phyloP scores from a whole-genome alignment of 2,888 invertebrate species.

The Athetis lepigone region DNA sequence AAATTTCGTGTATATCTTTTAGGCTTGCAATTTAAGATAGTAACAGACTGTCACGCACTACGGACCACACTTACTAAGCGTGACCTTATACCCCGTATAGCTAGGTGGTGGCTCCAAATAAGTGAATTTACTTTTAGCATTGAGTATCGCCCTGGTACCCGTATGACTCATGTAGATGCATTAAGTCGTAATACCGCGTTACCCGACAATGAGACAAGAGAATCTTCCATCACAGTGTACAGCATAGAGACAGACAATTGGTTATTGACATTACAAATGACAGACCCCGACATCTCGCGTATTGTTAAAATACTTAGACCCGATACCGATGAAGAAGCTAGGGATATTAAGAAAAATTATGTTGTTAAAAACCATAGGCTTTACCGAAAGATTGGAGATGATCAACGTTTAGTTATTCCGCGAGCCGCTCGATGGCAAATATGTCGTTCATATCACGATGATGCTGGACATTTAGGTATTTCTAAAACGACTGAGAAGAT shows the following conservation, averaged over 20 bases:
- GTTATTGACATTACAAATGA: too few relatives aligned
- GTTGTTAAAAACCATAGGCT: background rate
- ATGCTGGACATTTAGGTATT: slow-evolving; percentile 22
- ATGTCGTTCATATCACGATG: slow-evolving; percentile 14
- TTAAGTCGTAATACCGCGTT: too few relatives aligned
- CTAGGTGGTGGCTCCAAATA: background rate
- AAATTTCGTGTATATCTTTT: background rate
- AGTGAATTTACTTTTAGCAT: too few relatives aligned
- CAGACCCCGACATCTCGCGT: too few relatives aligned
- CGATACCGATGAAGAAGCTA: background rate
- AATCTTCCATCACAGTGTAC: too few relatives aligned
- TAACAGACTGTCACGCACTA: background rate
- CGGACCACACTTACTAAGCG: background rate
- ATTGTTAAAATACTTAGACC: slow-evolving; percentile 13
- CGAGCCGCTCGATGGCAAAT: slow-evolving; percentile 9
- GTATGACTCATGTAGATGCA: too few relatives aligned
- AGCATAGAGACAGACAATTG: too few relatives aligned
- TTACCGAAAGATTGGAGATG: slow-evolving; percentile 6
- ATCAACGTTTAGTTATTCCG: slow-evolving; percentile 11
- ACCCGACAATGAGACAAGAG: too few relatives aligned
- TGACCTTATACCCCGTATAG: background rate
- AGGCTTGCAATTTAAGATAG: background rate
- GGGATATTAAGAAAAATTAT: background rate
- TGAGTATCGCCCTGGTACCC: too few relatives aligned
- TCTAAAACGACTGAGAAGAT: slow-evolving; percentile 14